Evolutionary conservation across 64 coral and sea anemone genomes (phyloP), one percentile per base, ranked within the genome.

Genomic region (Orbicella faveolata): DNA sequence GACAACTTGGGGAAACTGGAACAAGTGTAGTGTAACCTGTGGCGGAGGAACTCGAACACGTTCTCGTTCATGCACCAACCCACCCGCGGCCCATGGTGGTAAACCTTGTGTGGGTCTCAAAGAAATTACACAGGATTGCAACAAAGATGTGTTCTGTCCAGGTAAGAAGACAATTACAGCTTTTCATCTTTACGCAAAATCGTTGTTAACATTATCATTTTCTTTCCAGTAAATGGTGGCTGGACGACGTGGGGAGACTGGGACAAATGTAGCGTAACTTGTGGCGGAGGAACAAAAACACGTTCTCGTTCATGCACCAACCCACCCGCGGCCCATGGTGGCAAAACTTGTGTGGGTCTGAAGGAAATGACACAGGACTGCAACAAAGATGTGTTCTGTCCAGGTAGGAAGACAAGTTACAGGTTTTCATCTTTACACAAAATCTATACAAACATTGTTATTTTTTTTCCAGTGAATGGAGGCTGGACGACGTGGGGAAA

Each of bases 401-500:
- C 65, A 68, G 65, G 23, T 59, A 59, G 11, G 3, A 19, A 68
- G 14, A 18, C 17, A 3, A 21, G 63, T 21, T 65, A 18, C 30
- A 30, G 30, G 30, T 30, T 30, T 30, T 30, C 30, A 30, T 30
- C 0, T 30, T 30, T 30, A 30, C 30, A 30, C 30, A 30, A 30
- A 30, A 30, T 30, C 30, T 30, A 30, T 48, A 6, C 4, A 4
- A 20, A 23, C n/a, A 23, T 26, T 9, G 7, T 6, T 9, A 7
- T n/a, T 25, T 70, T 70, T 25, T 11, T 48, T 23, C 67, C 67
- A 70, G 67, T 70, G n/a, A 6, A 70, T 70, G 21, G 21, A 6
- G 67, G 77, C 16, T 79, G 75, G 75, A 51, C 75, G 10, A 21
- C 36, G 20, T 78, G 75, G 75, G 75, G 75, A 77, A 23, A 77